A percentile compares a stretch with the other conserved stretches of the same genome.
phyloP scores from a whole-genome alignment of 1,140 invertebrate genomes.

The Drosophila subobscura region DNA sequence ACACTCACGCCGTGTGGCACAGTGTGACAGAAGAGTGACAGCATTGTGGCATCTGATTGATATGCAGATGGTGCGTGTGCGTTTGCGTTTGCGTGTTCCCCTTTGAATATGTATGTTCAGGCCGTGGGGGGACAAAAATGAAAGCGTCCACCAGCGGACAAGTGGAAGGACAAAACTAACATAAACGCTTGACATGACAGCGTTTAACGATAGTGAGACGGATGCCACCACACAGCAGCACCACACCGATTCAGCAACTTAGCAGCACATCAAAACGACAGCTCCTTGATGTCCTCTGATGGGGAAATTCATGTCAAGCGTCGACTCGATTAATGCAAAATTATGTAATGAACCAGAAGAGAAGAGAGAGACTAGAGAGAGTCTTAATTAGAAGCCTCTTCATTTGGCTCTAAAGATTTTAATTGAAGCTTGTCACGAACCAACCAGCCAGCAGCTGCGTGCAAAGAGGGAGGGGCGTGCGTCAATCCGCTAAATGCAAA shows the following conservation, averaged over 20 bases:
- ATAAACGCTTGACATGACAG: conserved; percentile 41
- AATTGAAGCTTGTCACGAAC: conserved; percentile 37
- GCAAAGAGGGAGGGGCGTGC: neutral
- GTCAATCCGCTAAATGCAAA: conserved; percentile 29
- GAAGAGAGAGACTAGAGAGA: neutral
- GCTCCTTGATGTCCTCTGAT: conserved; percentile 7
- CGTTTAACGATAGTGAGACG: conserved; percentile 47
- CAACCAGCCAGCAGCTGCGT: conserved; percentile 4
- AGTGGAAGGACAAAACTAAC: conserved; percentile 33
- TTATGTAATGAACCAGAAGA: conserved; percentile 40
- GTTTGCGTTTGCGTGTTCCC: conserved; percentile 9
- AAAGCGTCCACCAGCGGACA: conserved; percentile 13
- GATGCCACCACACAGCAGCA: conserved; percentile 26
- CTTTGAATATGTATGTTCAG: conserved; percentile 9
- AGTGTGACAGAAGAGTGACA: conserved; percentile 72
- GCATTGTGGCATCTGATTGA: conserved; percentile 69
- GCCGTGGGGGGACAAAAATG: conserved; percentile 29
- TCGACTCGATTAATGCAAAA: conserved; percentile 55
- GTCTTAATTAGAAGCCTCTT: conserved; percentile 20
- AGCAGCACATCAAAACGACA: conserved; percentile 22
- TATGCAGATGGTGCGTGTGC: conserved; percentile 66
- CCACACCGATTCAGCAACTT: conserved; percentile 1
- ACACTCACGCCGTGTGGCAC: conserved; percentile 51
- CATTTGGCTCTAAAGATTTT: conserved; percentile 32
- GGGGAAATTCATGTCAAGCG: conserved; percentile 15